phyloP scores from a whole-genome alignment of 2,888 invertebrate species.

The Cantharis rufa region DNA sequence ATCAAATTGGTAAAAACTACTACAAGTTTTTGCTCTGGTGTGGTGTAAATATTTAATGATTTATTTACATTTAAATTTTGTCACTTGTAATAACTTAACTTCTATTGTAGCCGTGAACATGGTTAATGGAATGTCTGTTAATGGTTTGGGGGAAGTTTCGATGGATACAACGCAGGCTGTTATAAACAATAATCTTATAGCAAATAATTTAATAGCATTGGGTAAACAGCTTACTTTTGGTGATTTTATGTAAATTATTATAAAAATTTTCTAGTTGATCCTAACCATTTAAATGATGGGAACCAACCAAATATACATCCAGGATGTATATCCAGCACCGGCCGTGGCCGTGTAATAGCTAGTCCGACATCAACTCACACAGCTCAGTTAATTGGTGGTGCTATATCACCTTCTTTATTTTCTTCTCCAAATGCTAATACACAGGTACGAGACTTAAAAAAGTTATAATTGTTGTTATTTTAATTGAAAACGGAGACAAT shows the following conservation, averaged over 20 bases:
- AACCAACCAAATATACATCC: conserved; percentile 67
- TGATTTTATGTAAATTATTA: not conserved
- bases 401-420: conserved; percentile 71
- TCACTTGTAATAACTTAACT: not conserved
- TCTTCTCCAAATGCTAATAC: conserved; percentile 49
- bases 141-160: conserved; percentile 73
- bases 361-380: conserved; percentile 66
- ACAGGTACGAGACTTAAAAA: conserved; percentile 38
- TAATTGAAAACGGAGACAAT: not conserved
- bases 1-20: not conserved
- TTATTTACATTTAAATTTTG: not conserved
- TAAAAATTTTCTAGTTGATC: conserved; percentile 18
- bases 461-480: too few relatives aligned
- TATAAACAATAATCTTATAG: conserved; percentile 57
- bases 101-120: conserved; percentile 65
- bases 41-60: not conserved
- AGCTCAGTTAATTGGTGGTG: conserved; percentile 69
- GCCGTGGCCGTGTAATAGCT: conserved; percentile 62
- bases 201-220: conserved; percentile 56
- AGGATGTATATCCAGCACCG: conserved; percentile 66
- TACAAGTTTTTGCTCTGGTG: not conserved
- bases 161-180: conserved; percentile 69
- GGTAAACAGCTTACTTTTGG: conserved; percentile 33
- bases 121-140: conserved; percentile 76
- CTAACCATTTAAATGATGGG: conserved; percentile 44